Evolutionary conservation across 2,797 vertebrate species (phyloP).

Genomic region (Enteromius radiatus): DNA sequence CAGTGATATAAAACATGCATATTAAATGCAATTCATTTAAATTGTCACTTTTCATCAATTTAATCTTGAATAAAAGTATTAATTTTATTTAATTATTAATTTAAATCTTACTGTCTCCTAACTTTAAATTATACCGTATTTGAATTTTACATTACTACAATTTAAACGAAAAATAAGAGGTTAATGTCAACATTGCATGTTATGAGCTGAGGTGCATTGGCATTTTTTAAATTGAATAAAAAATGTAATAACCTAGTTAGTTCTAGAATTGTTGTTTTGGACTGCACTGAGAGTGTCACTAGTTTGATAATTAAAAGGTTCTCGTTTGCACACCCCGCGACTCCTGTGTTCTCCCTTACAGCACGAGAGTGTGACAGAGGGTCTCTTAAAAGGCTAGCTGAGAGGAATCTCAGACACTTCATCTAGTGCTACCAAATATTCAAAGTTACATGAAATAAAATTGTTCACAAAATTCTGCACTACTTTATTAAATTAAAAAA

Average conservation of each 20-base stretch:
- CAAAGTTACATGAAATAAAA: background rate
- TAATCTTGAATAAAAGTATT: background rate
- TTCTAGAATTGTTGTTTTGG: constrained; percentile 3
- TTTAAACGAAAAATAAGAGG: background rate
- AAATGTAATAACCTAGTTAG: background rate
- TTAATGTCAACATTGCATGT: background rate
- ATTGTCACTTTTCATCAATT: background rate
- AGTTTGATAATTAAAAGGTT: too few species aligned
- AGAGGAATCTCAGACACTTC: constrained; percentile 1
- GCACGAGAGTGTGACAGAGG: background rate
- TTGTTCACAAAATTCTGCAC: background rate
- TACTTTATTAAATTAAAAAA: background rate
- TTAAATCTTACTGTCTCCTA: background rate
- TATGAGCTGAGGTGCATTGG: background rate
- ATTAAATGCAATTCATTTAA: background rate
- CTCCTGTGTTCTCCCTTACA: too few species aligned
- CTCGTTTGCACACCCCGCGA: too few species aligned
- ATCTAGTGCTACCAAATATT: background rate
- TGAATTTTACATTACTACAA: background rate
- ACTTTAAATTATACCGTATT: background rate
- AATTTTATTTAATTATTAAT: background rate
- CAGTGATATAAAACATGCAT: background rate
- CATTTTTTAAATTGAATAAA: background rate
- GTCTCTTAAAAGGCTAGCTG: constrained; percentile 16
- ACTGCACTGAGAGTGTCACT: background rate